Evolutionary conservation across 2,113 vertebrate species (phyloP).

Genomic region (Gasterosteus aculeatus): DNA sequence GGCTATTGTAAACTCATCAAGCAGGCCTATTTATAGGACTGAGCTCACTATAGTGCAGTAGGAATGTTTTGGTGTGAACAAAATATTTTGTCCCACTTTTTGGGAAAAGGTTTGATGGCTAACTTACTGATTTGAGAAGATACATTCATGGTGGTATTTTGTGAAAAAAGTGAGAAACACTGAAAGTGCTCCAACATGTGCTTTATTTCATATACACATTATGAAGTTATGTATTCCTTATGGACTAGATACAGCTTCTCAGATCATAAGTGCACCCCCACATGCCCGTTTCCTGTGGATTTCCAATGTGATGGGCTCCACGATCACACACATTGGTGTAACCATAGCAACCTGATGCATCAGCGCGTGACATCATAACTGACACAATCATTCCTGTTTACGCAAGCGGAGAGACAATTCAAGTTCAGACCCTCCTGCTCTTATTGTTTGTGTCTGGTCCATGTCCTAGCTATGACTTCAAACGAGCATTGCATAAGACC

Average conservation of each 20-base stretch:
- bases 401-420: slow-evolving; percentile 64
- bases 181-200: background rate
- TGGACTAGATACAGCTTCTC: slow-evolving; percentile 1
- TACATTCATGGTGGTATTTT: background rate
- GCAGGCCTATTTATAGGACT: slow-evolving; percentile 43
- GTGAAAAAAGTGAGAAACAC: background rate
- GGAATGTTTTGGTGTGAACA: slow-evolving; percentile 51
- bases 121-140: background rate
- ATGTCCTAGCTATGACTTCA: slow-evolving; percentile 37
- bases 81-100: slow-evolving; percentile 5
- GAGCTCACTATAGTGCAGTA: slow-evolving; percentile 38
- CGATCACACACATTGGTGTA: slow-evolving; percentile 59
- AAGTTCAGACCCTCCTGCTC: slow-evolving; percentile 41
- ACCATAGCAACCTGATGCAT: slow-evolving; percentile 79
- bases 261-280: slow-evolving; percentile 7
- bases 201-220: background rate
- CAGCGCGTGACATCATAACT: slow-evolving; percentile 74
- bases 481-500: slow-evolving; percentile 34
- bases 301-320: slow-evolving; percentile 53
- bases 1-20: slow-evolving; percentile 60
- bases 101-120: slow-evolving; percentile 11
- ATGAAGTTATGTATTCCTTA: background rate
- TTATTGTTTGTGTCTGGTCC: slow-evolving; percentile 35
- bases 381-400: slow-evolving; percentile 67
- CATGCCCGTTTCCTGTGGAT: slow-evolving; percentile 56